Base-by-base conservation (phyloP, 2,113 vertebrate species). In the Riparia riparia region DNA sequence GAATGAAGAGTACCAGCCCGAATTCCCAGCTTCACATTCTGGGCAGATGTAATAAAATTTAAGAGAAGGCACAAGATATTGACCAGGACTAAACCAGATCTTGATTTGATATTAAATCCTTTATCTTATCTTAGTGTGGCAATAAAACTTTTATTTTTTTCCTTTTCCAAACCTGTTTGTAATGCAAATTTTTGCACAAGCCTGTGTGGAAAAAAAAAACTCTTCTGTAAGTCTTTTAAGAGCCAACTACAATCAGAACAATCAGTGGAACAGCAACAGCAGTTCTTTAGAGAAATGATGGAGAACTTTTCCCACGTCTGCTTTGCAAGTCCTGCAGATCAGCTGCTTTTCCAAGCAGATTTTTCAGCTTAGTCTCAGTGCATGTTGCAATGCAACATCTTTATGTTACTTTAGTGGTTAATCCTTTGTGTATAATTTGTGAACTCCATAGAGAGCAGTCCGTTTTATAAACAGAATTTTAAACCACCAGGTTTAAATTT, bases 391-490 rank as follows among this genome's bases (percentile, higher is more conserved):
- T 49, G 85, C 81, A 96, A 32, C 58, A 78, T 68, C 93, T 58
- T 91, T 72, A 42, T 29, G 61, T 76, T 93, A 50, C 84, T 94
- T 94, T 31, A 76, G 69, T 45, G 89, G 65, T 76, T 95, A 95
- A 93, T 93, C 74, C 89, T 86, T 79, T 86, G 85, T 94, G 82
- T 79, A 79, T 71, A 95, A 96, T 92, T 92, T 86, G 63, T 77
- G 85, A 93, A 86, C 42, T 87, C 86, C 57, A 51, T 21, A 82
- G 82, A 93, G 56, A 92, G 74, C 70, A 90, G 90, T 37, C 56
- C 42, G 12, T 90, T 95, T 95, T 84, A 96, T 94, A 96, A 94
- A 95, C 86, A 92, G 50, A 76, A 80, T 54, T 95, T 92, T 94
- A 93, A 96, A 95, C 88, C 61, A 77, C 65, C 68, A 56, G 32